These are phyloP conservation scores for Vombatus ursinus DNA, from an alignment of 2,113 vertebrate species.

Conservation along the genomic window DNA sequence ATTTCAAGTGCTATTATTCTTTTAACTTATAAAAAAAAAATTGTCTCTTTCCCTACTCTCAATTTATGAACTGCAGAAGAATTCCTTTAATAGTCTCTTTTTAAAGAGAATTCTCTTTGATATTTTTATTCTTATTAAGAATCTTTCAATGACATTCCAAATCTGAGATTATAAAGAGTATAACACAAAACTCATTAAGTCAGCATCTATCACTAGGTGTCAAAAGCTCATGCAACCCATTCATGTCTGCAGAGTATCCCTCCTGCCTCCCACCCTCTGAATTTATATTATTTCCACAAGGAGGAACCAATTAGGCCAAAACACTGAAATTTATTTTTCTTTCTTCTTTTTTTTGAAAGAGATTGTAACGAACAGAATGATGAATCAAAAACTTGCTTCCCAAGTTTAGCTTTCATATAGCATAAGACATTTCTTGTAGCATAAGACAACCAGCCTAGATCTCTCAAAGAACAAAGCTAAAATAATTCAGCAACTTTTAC, in stretches of 20 bases:
- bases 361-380: neutral
- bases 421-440: neutral
- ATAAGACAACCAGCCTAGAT: neutral
- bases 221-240: neutral
- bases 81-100: neutral
- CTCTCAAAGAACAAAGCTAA: neutral
- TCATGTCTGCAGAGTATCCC: neutral
- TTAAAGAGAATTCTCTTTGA: neutral
- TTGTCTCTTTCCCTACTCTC: neutral
- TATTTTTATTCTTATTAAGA: neutral
- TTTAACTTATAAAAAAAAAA: neutral
- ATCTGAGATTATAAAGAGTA: neutral
- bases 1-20: neutral
- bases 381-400: neutral
- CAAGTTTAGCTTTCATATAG: neutral
- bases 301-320: neutral
- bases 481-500: neutral
- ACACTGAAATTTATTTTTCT: neutral
- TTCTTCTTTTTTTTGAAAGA: neutral
- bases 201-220: neutral
- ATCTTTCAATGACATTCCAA: neutral
- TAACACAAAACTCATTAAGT: neutral
- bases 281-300: neutral
- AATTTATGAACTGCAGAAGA: neutral
- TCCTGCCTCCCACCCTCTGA: neutral